These are phyloP conservation scores for Nannoperca obscura DNA, from an alignment of 2,797 vertebrate genomes.

Conservation along the genomic window DNA sequence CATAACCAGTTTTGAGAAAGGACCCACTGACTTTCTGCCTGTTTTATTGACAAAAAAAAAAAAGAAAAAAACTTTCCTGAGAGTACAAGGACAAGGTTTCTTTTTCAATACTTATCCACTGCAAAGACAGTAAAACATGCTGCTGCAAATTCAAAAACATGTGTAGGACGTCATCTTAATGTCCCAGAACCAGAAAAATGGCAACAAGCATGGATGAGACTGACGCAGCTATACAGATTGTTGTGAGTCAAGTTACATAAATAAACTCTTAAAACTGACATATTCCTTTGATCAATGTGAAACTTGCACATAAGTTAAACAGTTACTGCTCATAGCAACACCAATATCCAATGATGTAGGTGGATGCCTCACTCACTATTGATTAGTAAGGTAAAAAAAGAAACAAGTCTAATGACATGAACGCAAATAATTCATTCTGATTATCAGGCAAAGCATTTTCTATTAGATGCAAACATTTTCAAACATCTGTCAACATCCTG, in stretches of 20 bases:
- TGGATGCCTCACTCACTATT: neutral
- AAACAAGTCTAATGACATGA: neutral
- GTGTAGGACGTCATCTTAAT: neutral
- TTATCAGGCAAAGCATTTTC: neutral
- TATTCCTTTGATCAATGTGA: neutral
- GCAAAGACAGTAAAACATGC: neutral
- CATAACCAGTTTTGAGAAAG: neutral
- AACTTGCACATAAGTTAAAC: neutral
- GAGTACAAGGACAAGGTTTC: neutral
- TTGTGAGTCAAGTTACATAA: neutral
- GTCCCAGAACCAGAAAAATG: neutral
- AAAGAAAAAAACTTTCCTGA: neutral
- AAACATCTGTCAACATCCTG: neutral
- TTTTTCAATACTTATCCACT: neutral
- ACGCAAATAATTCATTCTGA: neutral
- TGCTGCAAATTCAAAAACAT: neutral
- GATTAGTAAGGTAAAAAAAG: neutral
- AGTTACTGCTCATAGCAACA: neutral
- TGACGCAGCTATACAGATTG: neutral
- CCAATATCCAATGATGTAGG: neutral
- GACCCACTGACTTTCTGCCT: neutral
- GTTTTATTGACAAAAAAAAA: neutral
- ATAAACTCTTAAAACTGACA: neutral
- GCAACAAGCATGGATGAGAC: neutral
- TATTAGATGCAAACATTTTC: neutral